Conservation (phyloP, 2,888 invertebrate genomes). For the Azorinus chamasolen region DNA sequence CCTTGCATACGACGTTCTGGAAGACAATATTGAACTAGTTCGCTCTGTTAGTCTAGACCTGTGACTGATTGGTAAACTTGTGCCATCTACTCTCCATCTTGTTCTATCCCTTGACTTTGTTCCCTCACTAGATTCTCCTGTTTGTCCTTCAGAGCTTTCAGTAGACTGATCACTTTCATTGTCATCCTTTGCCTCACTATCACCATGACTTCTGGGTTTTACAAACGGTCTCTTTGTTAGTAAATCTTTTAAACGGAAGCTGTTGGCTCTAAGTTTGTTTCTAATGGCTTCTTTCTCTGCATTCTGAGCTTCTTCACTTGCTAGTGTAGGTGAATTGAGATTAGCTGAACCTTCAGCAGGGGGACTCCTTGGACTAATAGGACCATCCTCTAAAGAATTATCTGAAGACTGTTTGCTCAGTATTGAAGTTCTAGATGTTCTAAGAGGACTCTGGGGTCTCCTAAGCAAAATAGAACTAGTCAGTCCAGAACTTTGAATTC, state of each 20-base stretch:
- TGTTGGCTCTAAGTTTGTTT: constrained; percentile 60
- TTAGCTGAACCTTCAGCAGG: constrained; percentile 20
- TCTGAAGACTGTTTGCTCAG: constrained; percentile 18
- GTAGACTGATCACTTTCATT: background rate
- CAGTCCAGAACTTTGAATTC: constrained; percentile 41
- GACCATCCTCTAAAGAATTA: constrained; percentile 3
- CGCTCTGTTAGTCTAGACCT: constrained; percentile 47
- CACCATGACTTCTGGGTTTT: constrained; percentile 17
- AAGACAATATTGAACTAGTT: constrained; percentile 51
- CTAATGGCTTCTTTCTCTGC: constrained; percentile 55
- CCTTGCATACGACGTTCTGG: constrained; percentile 8
- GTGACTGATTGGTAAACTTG: constrained; percentile 15
- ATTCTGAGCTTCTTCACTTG: constrained; percentile 22
- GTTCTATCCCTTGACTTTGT: constrained; percentile 26
- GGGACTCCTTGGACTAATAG: constrained; percentile 46
- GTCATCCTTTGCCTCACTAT: constrained; percentile 31
- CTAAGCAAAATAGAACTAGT: constrained; percentile 52
- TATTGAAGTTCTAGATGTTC: constrained; percentile 20
- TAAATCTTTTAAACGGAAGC: constrained; percentile 61
- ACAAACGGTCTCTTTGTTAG: constrained; percentile 55
- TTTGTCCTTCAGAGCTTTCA: background rate
- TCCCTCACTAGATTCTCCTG: background rate
- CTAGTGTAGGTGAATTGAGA: background rate
- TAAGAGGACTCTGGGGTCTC: constrained; percentile 50
- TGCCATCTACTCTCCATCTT: constrained; percentile 53